Conservation (phyloP, 2,113 vertebrate species). For the Pachypanchax playfairii region DNA sequence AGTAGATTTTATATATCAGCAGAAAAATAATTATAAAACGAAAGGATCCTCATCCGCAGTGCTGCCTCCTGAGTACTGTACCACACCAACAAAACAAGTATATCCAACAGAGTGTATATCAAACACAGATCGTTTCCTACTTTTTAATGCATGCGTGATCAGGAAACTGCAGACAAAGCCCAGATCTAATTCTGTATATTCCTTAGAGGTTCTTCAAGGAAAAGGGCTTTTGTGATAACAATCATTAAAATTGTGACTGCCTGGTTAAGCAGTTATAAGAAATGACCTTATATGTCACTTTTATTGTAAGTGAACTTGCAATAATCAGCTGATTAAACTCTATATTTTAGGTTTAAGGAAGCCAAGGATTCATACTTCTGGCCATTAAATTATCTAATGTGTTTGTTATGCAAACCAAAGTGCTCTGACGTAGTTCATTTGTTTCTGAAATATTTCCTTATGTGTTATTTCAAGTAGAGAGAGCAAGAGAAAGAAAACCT, state of each 20-base stretch:
- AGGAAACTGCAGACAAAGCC: neutral
- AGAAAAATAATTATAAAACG: neutral
- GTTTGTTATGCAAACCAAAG: neutral
- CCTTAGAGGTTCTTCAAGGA: neutral
- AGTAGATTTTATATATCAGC: neutral
- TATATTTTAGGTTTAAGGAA: neutral
- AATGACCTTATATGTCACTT: neutral
- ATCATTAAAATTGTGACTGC: slow-evolving; percentile 9
- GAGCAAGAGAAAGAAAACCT: neutral
- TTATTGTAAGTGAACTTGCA: neutral
- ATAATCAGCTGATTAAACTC: neutral
- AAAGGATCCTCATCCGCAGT: neutral
- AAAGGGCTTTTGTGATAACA: slow-evolving; percentile 13
- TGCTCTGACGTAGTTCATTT: too few relatives aligned
- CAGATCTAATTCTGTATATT: neutral
- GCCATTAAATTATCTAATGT: neutral
- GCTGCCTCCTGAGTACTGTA: neutral
- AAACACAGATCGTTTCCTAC: neutral
- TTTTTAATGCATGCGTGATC: neutral
- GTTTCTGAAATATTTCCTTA: neutral
- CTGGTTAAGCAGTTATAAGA: neutral
- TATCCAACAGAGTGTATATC: neutral
- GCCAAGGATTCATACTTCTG: neutral
- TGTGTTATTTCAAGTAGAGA: neutral
- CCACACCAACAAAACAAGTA: neutral